A percentile compares a stretch with the other conserved stretches of the same genome.
Evolutionary conservation across 2,113 vertebrate genomes (phyloP).

Genomic region (Chamaea fasciata): DNA sequence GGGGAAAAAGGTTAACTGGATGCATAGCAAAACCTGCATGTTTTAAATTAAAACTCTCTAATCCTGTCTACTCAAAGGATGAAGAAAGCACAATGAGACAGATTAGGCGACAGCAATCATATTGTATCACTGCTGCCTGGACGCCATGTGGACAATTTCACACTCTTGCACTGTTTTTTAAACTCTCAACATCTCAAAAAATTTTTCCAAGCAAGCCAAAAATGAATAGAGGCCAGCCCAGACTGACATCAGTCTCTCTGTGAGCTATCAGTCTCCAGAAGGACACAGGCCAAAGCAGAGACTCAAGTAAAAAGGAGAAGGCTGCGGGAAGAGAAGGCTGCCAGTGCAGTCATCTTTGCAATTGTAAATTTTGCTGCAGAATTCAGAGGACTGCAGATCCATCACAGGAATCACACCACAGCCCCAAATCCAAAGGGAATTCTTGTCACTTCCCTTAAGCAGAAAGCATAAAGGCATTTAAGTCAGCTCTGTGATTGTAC

Average conservation of each 20-base stretch:
- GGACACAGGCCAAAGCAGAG: background rate
- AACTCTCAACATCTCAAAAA: background rate
- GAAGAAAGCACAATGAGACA: conserved; percentile 36
- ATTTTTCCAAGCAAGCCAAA: background rate
- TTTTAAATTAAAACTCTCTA: conserved; percentile 49
- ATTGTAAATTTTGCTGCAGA: background rate
- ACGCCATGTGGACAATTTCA: background rate
- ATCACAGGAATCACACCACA: background rate
- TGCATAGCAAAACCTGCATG: conserved; percentile 36
- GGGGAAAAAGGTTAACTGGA: conserved; percentile 43
- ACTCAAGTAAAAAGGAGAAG: background rate
- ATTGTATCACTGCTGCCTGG: background rate
- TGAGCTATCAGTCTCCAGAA: background rate
- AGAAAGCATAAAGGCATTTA: background rate
- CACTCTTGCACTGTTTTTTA: background rate
- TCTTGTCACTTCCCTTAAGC: background rate
- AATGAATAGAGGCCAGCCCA: background rate
- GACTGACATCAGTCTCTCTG: background rate
- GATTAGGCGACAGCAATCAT: conserved; percentile 14
- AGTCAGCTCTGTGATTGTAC: background rate
- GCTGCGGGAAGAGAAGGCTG: background rate
- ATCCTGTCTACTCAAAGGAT: conserved; percentile 40
- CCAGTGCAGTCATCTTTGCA: background rate
- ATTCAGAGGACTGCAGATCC: background rate
- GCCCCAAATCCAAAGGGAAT: background rate